Evolutionary conservation across 2,797 vertebrate species (phyloP).

Genomic region (Scolopax rusticola): DNA sequence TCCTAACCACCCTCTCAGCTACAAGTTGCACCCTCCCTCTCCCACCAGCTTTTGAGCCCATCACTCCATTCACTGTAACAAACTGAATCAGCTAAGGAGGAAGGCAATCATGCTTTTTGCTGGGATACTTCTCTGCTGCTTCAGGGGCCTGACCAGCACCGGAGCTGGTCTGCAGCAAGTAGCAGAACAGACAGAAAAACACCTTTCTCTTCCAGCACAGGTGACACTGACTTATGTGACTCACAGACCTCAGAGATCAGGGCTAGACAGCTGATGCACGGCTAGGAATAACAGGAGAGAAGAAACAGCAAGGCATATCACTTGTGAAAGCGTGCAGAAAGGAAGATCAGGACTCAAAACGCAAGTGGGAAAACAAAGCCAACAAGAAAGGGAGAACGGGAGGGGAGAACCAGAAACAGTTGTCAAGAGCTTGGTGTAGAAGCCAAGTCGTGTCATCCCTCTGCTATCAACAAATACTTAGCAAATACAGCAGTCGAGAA

Average conservation of each 20-base stretch:
- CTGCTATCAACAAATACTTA: not conserved
- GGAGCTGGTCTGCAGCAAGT: not conserved
- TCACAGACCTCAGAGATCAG: not conserved
- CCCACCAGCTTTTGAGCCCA: not conserved
- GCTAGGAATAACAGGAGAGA: not conserved
- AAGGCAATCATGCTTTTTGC: not conserved
- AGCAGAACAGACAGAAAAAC: not conserved
- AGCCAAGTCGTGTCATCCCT: conserved; percentile 13
- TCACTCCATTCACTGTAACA: not conserved
- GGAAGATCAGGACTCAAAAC: not conserved
- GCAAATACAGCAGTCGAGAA: not conserved
- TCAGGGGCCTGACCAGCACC: not conserved
- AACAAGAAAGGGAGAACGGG: not conserved
- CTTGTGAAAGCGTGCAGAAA: not conserved
- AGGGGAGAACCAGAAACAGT: conserved; percentile 19
- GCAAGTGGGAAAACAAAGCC: not conserved
- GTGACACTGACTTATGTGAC: not conserved
- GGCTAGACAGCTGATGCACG: not conserved
- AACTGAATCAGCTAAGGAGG: accelerated
- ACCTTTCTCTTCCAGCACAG: not conserved
- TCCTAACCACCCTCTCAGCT: not conserved
- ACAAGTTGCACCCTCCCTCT: not conserved
- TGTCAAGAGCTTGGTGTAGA: not conserved
- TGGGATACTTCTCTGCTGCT: not conserved
- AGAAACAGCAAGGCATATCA: not conserved